A percentile compares a stretch with the other conserved stretches of the same genome.
Conservation (phyloP, 1,140 invertebrate genomes). For the Bombus turneri region DNA sequence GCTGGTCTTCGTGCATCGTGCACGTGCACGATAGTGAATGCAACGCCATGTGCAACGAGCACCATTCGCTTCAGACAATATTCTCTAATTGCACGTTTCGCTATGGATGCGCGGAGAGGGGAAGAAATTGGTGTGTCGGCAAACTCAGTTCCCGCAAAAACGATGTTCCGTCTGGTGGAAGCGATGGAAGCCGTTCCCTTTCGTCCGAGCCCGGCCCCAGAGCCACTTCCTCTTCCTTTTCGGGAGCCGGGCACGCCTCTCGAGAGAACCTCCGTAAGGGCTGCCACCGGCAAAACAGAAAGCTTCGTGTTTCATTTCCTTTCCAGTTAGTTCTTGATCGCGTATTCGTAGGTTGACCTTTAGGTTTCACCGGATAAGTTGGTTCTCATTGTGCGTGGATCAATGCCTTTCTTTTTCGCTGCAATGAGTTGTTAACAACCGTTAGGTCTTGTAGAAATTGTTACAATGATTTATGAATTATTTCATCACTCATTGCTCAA, state of each 20-base stretch:
- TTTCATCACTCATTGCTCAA: too few species aligned
- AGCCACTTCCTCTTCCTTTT: slow-evolving; percentile 54
- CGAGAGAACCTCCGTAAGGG: background rate
- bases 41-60: slow-evolving; percentile 42
- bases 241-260: slow-evolving; percentile 40
- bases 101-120: slow-evolving; percentile 26
- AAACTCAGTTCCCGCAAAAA: slow-evolving; percentile 14
- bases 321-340: background rate
- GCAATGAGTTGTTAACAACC: background rate
- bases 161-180: slow-evolving; percentile 11
- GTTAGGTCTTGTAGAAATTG: background rate
- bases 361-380: background rate
- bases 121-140: slow-evolving; percentile 7
- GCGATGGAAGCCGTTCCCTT: background rate
- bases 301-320: background rate
- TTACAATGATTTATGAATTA: too few species aligned
- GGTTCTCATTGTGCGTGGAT: too few species aligned
- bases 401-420: background rate
- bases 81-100: slow-evolving; percentile 51
- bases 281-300: background rate
- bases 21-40: background rate
- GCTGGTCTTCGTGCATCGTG: slow-evolving; percentile 7
- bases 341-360: background rate
- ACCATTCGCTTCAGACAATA: slow-evolving; percentile 38
- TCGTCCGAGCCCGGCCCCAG: background rate